Evolutionary conservation across 2,113 vertebrate species (phyloP).

Genomic region (Salminus brasiliensis): DNA sequence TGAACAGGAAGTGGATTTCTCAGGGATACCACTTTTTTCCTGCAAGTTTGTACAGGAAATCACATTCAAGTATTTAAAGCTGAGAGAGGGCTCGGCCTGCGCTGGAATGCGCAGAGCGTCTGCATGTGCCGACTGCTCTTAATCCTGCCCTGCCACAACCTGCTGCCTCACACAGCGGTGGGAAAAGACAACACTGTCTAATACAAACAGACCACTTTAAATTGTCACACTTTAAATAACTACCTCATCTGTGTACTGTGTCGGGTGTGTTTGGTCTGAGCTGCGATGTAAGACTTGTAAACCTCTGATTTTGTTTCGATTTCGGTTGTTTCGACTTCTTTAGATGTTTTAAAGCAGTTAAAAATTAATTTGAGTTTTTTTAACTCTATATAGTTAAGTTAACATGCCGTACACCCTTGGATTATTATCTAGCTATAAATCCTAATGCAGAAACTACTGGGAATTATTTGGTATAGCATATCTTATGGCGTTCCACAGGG

Average conservation of each 20-base stretch:
- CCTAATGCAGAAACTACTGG: no score
- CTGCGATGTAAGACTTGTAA: not conserved
- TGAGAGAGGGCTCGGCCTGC: constrained; percentile 36
- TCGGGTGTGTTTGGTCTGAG: not conserved
- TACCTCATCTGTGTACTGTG: constrained; percentile 16
- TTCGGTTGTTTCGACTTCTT: no score
- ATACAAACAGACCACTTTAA: constrained; percentile 27
- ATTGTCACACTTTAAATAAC: constrained; percentile 33
- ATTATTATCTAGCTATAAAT: no score
- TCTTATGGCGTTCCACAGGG: no score
- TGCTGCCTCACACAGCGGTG: constrained; percentile 24
- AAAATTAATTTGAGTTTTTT: no score
- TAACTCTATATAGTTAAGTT: no score
- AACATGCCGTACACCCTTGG: no score
- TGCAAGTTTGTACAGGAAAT: constrained; percentile 60
- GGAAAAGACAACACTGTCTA: constrained; percentile 43
- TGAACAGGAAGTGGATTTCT: constrained; percentile 59
- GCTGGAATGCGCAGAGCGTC: constrained; percentile 49
- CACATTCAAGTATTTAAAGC: constrained; percentile 41
- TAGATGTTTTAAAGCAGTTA: no score
- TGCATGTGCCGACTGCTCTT: constrained; percentile 22
- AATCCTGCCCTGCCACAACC: not conserved
- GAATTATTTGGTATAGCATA: no score
- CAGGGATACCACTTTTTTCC: constrained; percentile 55
- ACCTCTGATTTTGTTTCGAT: no score